phyloP scores from a whole-genome alignment of 1,140 invertebrate species.

The Drosophila albomicans region DNA sequence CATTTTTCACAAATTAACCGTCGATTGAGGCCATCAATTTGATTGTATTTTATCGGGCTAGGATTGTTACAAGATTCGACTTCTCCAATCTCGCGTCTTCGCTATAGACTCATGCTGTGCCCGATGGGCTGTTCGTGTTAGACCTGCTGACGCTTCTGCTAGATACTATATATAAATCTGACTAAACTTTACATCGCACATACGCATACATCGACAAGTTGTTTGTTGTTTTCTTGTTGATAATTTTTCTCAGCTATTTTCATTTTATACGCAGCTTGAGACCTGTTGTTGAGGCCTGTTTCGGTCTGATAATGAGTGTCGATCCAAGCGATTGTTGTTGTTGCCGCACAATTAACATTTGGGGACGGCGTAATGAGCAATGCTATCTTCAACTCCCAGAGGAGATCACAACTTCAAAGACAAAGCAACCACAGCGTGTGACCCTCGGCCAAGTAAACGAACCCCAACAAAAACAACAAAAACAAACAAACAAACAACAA shows the following conservation, averaged over 20 bases:
- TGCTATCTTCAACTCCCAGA: constrained; percentile 51
- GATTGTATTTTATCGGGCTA: constrained; percentile 60
- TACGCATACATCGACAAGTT: constrained; percentile 3
- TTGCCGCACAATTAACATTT: constrained; percentile 59
- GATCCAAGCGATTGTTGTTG: constrained; percentile 60
- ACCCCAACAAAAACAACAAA: constrained; percentile 30
- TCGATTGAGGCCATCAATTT: constrained; percentile 82
- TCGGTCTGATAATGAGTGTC: constrained; percentile 69
- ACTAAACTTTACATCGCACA: constrained; percentile 34
- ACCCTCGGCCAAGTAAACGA: constrained; percentile 42
- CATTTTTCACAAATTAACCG: constrained; percentile 75
- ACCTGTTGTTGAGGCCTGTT: constrained; percentile 39
- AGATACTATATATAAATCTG: constrained; percentile 68
- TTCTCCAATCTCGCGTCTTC: constrained; percentile 2
- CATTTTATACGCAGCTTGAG: constrained; percentile 69
- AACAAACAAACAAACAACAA: constrained; percentile 46
- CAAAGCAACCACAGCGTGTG: constrained; percentile 64
- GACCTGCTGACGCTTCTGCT: constrained; percentile 65
- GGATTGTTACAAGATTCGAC: constrained; percentile 17
- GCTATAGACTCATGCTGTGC: constrained; percentile 54
- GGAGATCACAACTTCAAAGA: constrained; percentile 67
- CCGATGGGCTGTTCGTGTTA: constrained; percentile 44
- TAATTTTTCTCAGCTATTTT: constrained; percentile 76
- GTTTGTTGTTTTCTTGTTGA: constrained; percentile 67
- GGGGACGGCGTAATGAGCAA: constrained; percentile 61